These are phyloP conservation scores for Aelia acuminata DNA, from an alignment of 2,888 invertebrate species.

Conservation along the genomic window DNA sequence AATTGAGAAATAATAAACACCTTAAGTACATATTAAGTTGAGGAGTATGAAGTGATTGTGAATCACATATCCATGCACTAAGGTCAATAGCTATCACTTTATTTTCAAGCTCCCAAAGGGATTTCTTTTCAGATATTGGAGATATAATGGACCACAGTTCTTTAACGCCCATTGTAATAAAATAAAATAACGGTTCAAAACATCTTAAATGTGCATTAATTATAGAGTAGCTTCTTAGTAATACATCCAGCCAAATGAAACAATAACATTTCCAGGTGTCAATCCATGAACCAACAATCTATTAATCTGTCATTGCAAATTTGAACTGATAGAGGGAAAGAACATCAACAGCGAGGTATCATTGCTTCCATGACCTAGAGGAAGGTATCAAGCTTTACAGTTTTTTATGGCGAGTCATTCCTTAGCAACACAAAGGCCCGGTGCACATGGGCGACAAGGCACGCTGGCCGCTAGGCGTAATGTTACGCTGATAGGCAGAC, in stretches of 20 bases:
- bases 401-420: no score
- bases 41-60: constrained; percentile 78
- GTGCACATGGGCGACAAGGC: no score
- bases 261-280: background rate
- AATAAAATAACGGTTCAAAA: background rate
- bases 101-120: constrained; percentile 83
- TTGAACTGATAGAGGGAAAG: background rate
- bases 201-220: background rate
- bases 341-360: background rate
- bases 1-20: constrained; percentile 70
- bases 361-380: no score
- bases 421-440: no score
- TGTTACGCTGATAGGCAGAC: no score
- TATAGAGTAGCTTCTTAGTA: background rate
- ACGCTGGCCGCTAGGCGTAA: no score
- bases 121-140: constrained; percentile 83
- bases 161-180: constrained; percentile 84
- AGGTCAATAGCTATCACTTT: constrained; percentile 90
- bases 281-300: background rate
- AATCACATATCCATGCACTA: constrained; percentile 93
- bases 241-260: background rate
- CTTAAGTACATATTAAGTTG: constrained; percentile 88
- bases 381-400: no score
- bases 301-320: background rate
- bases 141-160: constrained; percentile 86